A percentile compares a stretch with the other conserved stretches of the same genome.
Evolutionary conservation across 2,113 vertebrate species (phyloP).

Genomic region (Gymnocephalus cernua): DNA sequence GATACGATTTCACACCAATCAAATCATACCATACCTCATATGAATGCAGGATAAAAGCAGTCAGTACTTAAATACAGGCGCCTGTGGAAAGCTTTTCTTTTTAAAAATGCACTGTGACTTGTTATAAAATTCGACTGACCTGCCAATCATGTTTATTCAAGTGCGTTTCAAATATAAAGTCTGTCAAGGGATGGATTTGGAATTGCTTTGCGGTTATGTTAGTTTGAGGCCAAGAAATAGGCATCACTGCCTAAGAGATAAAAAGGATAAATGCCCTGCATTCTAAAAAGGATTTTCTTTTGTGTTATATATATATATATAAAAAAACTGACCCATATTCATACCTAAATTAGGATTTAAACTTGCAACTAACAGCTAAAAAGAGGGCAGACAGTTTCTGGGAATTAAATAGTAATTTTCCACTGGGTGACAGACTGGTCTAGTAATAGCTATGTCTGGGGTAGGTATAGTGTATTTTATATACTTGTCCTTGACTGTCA

Average conservation of each 20-base stretch:
- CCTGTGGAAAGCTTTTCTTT: slow-evolving; percentile 51
- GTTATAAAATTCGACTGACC: slow-evolving; percentile 43
- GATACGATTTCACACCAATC: slow-evolving; percentile 74
- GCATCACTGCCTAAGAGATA: slow-evolving; percentile 35
- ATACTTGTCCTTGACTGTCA: slow-evolving; percentile 56
- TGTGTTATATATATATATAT: slow-evolving; percentile 46
- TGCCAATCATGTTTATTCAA: slow-evolving; percentile 60
- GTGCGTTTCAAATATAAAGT: slow-evolving; percentile 40
- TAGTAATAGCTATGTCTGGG: slow-evolving; percentile 45
- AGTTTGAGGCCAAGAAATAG: slow-evolving; percentile 29
- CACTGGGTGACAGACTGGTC: slow-evolving; percentile 52
- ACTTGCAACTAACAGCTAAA: slow-evolving; percentile 65
- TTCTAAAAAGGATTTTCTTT: slow-evolving; percentile 45
- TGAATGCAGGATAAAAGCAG: slow-evolving; percentile 64
- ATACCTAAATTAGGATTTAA: slow-evolving; percentile 61
- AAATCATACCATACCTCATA: slow-evolving; percentile 56
- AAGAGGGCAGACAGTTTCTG: slow-evolving; percentile 62
- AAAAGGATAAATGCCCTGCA: slow-evolving; percentile 38
- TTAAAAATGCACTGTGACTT: slow-evolving; percentile 45
- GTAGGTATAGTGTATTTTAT: slow-evolving; percentile 41
- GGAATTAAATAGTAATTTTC: slow-evolving; percentile 58
- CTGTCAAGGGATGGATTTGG: slow-evolving; percentile 44
- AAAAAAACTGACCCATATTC: slow-evolving; percentile 67
- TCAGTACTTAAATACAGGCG: slow-evolving; percentile 46
- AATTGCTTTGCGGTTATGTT: slow-evolving; percentile 38